A percentile compares a stretch with the other conserved stretches of the same genome.
These are phyloP conservation scores for Caenorhabditis sp. DNA, from an alignment of 2,888 invertebrate species.

Conservation along the genomic window DNA sequence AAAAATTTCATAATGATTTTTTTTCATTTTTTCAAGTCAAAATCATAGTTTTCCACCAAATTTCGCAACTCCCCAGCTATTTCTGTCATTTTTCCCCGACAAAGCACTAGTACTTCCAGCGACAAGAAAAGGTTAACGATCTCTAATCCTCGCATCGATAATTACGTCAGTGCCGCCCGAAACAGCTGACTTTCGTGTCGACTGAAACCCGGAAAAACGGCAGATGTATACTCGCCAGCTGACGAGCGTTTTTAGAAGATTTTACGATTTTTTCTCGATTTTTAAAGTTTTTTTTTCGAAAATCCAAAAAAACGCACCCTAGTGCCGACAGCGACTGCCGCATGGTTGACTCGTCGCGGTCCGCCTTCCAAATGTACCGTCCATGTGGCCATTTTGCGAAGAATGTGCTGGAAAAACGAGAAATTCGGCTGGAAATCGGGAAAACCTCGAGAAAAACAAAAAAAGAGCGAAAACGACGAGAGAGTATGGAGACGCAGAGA, in stretches of 20 bases:
- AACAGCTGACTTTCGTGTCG: no score
- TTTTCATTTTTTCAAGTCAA: slow-evolving; percentile 1
- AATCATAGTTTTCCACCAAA: neutral
- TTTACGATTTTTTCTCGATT: neutral
- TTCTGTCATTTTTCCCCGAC: neutral
- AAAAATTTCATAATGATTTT: no score
- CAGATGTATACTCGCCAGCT: neutral
- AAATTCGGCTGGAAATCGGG: no score
- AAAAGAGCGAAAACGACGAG: neutral
- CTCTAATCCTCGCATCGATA: neutral
- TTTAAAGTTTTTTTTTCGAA: slow-evolving; percentile 11
- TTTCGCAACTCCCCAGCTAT: neutral
- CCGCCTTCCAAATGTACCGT: slow-evolving; percentile 92
- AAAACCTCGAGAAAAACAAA: neutral
- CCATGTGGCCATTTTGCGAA: slow-evolving; percentile 87
- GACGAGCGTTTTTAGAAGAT: neutral
- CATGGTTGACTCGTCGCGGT: slow-evolving; percentile 87
- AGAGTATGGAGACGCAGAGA: slow-evolving; percentile 25
- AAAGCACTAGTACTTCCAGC: neutral
- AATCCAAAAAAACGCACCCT: slow-evolving; percentile 14
- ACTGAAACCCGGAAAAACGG: neutral
- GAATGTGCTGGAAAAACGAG: neutral
- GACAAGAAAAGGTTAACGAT: slow-evolving; percentile 13
- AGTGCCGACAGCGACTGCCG: slow-evolving; percentile 74
- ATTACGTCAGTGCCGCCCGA: slow-evolving; percentile 25